These are phyloP conservation scores for Enteromius fasciolatus DNA, from an alignment of 2,797 vertebrate genomes.

Conservation along the genomic window DNA sequence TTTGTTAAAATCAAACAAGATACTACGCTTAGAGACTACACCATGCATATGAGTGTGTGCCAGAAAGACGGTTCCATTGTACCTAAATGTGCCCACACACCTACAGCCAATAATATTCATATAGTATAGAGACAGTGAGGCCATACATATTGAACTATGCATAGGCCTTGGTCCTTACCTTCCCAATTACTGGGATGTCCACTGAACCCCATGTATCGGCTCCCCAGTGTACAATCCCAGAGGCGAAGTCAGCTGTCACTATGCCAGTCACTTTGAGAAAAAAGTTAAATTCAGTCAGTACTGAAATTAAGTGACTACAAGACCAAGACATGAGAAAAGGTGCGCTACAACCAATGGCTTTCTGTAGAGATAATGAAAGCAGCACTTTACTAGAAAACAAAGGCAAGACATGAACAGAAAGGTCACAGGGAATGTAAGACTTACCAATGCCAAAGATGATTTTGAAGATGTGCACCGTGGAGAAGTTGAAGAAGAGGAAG, in stretches of 20 bases:
- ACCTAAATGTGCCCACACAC: conserved; percentile 9
- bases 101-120: not conserved
- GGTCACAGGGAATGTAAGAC: conserved; percentile 13
- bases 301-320: not conserved
- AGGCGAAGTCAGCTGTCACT: conserved; percentile 85
- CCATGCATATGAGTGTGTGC: conserved; percentile 23
- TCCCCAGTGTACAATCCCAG: conserved; percentile 81
- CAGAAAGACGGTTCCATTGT: conserved; percentile 10
- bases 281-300: not conserved
- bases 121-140: not conserved
- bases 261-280: conserved; percentile 79
- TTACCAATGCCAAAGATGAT: conserved; percentile 73
- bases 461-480: conserved; percentile 71
- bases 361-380: not conserved
- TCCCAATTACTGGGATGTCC: conserved; percentile 86
- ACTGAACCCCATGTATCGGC: conserved; percentile 86
- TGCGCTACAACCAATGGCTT: not conserved
- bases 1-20: conserved; percentile 63
- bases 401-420: not conserved
- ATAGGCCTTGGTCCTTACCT: conserved; percentile 69
- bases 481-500: conserved; percentile 75
- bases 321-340: not conserved
- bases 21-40: conserved; percentile 50
- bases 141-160: not conserved
- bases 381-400: not conserved